These are phyloP conservation scores for Zeugodacus cucurbitae DNA, from an alignment of 1,140 invertebrate species.

Conservation along the genomic window DNA sequence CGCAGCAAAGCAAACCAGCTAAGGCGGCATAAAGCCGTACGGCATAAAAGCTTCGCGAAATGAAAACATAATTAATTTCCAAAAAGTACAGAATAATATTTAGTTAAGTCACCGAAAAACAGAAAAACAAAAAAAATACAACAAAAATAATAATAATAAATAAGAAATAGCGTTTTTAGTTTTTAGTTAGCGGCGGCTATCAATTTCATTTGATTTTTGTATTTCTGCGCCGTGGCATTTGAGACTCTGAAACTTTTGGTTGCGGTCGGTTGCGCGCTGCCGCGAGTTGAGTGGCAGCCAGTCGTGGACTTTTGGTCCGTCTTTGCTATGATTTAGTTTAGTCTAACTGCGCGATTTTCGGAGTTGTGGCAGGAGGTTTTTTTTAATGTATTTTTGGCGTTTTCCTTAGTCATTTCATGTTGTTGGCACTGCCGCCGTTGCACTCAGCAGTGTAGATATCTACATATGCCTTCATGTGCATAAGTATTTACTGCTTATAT, in stretches of 20 bases:
- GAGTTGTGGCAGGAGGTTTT: neutral
- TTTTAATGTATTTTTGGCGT: neutral
- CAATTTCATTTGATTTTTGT: constrained; percentile 28
- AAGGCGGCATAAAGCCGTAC: neutral
- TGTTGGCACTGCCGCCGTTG: neutral
- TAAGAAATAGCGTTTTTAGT: neutral
- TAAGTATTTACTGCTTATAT: constrained; percentile 29
- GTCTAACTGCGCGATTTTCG: neutral
- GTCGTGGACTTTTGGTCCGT: neutral
- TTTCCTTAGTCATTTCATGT: neutral
- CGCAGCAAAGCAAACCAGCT: neutral
- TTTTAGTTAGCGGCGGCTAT: constrained; percentile 1
- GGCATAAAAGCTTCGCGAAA: neutral
- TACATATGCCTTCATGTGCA: neutral
- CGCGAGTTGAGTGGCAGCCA: neutral
- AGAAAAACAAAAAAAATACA: neutral
- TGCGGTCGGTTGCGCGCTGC: neutral
- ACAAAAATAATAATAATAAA: neutral
- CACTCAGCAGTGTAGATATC: neutral
- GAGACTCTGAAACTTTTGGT: neutral
- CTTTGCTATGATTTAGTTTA: constrained; percentile 10
- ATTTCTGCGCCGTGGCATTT: neutral
- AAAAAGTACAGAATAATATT: constrained; percentile 13
- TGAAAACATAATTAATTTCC: constrained; percentile 2
- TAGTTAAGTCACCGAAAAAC: neutral